Evolutionary conservation across 2,888 invertebrate species (phyloP), one percentile per base, ranked within the genome.

Genomic region (Morpho helenor): DNA sequence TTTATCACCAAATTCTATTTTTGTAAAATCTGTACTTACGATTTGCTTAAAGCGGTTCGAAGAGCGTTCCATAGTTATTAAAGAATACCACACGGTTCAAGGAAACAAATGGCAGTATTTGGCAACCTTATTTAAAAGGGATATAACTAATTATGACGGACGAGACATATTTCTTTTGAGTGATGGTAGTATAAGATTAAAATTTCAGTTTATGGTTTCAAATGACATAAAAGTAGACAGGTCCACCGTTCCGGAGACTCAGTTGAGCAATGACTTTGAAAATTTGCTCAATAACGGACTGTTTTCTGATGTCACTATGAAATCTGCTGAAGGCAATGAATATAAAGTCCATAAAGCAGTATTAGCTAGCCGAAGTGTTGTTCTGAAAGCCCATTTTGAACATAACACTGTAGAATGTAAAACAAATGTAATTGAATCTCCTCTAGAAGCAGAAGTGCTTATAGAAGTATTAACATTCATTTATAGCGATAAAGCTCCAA

Each of bases 61-160:
- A 64, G 88, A 88, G 62, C 79, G 88, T 5, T 85, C 87, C 0
- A 83, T 88, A 31, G 80, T 84, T 2, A 82, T 84, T 47, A 84
- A 85, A 49, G 88, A 89, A 55, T 88, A 86, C 60, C 87, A 85
- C 56, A 84, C 84, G 6, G 79, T 87, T 2, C 83, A 84, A 67
- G 82, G 82, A 0, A 87, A 89, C 60, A 87, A 87, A 64, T 89
- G 89, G 89, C 88, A 89, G 66, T 88, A 84, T 63, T 71, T 90
- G 49, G 82, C 86, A 4, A 87, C 85, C 2, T 68, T 89, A 22
- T 88, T 77, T 57, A 90, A 87, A 54, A 73, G 82, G 39, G 88
- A 88, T 52, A 80, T 89, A 44, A 76, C 74, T 0, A 81, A 78
- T 61, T 76, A 76, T 52, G 83, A 84, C 42, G 83, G 82, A 2